phyloP scores from a whole-genome alignment of 2,888 invertebrate species.

The Pyralis farinalis region DNA sequence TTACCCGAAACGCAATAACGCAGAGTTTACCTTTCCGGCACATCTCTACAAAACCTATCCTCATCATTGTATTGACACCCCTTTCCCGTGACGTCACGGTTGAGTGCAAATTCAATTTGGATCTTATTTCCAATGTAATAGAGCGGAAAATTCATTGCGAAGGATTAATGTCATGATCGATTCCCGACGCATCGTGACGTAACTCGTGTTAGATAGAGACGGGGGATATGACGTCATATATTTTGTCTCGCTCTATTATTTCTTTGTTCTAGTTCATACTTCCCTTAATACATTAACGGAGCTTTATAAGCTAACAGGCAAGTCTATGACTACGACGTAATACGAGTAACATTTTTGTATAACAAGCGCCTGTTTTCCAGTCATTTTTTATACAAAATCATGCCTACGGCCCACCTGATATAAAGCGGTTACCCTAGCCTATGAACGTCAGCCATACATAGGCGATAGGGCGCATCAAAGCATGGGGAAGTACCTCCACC shows the following conservation, averaged over 20 bases:
- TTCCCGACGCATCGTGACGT: slow-evolving; percentile 6
- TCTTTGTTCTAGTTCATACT: neutral
- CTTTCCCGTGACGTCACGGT: slow-evolving; percentile 7
- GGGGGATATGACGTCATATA: slow-evolving; percentile 9
- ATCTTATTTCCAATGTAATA: slow-evolving; percentile 2
- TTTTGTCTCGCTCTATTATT: neutral
- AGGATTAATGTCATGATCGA: slow-evolving; percentile 13
- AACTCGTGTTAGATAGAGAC: slow-evolving; percentile 4
- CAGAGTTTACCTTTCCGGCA: neutral
- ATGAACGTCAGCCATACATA: too few relatives aligned
- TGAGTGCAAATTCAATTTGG: slow-evolving; percentile 13
- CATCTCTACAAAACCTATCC: neutral
- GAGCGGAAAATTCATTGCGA: slow-evolving; percentile 9
- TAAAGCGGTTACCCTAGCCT: too few relatives aligned
- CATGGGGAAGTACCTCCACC: too few relatives aligned
- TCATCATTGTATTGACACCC: slow-evolving; percentile 5
- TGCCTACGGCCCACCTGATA: too few relatives aligned
- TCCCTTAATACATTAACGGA: too few relatives aligned
- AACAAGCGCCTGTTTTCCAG: too few relatives aligned
- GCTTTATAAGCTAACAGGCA: too few relatives aligned
- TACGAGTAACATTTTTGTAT: too few relatives aligned
- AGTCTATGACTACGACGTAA: too few relatives aligned
- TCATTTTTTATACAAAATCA: too few relatives aligned
- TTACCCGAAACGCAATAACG: neutral
- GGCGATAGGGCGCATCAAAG: too few relatives aligned